phyloP scores from a whole-genome alignment of 2,888 invertebrate species.

The Euclidia mi region DNA sequence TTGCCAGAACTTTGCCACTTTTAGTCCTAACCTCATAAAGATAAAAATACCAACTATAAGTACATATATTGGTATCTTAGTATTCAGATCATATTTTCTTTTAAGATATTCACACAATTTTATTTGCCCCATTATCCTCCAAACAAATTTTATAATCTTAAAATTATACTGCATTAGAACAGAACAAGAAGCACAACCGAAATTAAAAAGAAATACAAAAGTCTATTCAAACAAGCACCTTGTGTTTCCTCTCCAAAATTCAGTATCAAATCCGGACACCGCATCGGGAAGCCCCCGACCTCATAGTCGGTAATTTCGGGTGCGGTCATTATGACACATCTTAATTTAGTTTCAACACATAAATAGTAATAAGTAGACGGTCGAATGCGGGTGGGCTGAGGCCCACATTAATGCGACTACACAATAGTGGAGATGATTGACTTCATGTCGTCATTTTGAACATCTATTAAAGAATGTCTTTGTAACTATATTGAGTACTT shows the following conservation, averaged over 20 bases:
- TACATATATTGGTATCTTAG: too few relatives aligned
- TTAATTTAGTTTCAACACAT: constrained; percentile 86
- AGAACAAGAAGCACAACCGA: too few relatives aligned
- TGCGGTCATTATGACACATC: constrained; percentile 87
- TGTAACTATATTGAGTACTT: constrained; percentile 18
- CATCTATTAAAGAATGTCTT: constrained; percentile 24
- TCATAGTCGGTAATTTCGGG: constrained; percentile 76
- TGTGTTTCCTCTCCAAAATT: constrained; percentile 1
- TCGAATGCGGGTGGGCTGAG: constrained; percentile 80
- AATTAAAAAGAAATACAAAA: too few relatives aligned
- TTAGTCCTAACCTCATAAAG: too few relatives aligned
- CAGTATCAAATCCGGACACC: constrained; percentile 51
- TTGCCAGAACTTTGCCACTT: too few relatives aligned
- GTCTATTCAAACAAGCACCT: constrained; percentile 6
- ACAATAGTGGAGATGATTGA: constrained; percentile 52
- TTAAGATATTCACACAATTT: too few relatives aligned
- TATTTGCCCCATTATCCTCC: too few relatives aligned
- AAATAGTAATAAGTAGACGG: constrained; percentile 79
- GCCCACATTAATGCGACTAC: constrained; percentile 29
- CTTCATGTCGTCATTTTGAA: constrained; percentile 38
- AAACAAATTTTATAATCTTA: too few relatives aligned
- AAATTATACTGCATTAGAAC: too few relatives aligned
- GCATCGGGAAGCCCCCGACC: constrained; percentile 54
- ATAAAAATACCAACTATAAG: too few relatives aligned
- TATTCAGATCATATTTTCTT: too few relatives aligned